Base-by-base conservation (phyloP, 2,797 vertebrate species). In the Geotrypetes seraphini region DNA sequence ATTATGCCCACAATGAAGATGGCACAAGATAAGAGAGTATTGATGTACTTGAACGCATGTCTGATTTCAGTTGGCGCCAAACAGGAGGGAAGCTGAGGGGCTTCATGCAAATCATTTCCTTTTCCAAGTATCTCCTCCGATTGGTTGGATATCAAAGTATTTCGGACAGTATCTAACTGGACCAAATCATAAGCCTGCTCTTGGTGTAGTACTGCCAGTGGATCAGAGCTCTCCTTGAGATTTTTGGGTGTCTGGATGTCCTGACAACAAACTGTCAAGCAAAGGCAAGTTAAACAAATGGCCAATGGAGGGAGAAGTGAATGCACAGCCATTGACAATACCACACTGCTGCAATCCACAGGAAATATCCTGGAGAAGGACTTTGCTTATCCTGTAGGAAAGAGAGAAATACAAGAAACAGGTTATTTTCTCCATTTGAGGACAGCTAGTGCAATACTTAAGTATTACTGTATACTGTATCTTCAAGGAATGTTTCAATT, bases 1-100 rank as follows among this genome's bases (percentile, higher is more conserved):
- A 90, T 75, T 55, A 92, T 88, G 4, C 90, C 90, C 21, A 91
- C 84, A 5, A 89, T 34, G 36, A 92, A 92, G 64, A 92, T 91
- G 32, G 83, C 41, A 56, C 87, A 89, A 57, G 88, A 89, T 39
- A 92, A 73, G 4, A 87, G 47, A 18, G 88, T 92, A 63, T 90
- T 90, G 46, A 91, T 76, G 24, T 90, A 91, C 63, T 89, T 91
- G 55, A 92, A 92, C 22, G 76, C 65, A 6, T 86, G 51, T 15
- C 63, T 82, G 66, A 92, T 91, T 38, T 88, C 86, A 0, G 78
- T 81, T 2, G 48, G 84, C 39, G 76, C 79, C 10, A 54, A 7
- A 2, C 90, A 92, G 55, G 88, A 75, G 1, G 85, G 80, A 3
- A 73, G 81, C 24, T 50, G 51, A 1, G 76, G 59, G 2, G 28